Evolutionary conservation across 1,140 invertebrate species (phyloP), one percentile per base, ranked within the genome.

Genomic region (Ooceraea biroi): DNA sequence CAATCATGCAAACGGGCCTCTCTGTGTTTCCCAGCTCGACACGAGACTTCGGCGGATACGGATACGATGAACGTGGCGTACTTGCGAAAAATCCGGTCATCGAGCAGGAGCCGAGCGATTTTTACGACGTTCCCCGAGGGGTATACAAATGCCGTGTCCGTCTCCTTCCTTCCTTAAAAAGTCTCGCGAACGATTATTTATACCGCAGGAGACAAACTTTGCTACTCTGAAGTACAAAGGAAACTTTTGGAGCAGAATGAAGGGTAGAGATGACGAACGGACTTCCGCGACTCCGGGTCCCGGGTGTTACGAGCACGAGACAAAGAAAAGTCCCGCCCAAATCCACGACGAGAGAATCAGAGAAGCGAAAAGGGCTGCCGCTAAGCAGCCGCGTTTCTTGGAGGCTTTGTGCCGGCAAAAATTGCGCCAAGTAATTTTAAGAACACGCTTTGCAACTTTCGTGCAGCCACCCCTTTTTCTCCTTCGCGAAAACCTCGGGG

Each of bases 211-310:
- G 27, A 46, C 52, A 46, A 90, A 90, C 74, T 71, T 84, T 17
- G 83, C 78, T 4, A 82, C 89, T 25, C 27, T 82, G 48, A 77
- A 48, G 3, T 90, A 90, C 66, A 90, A 89, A 74, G 89, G 89
- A 41, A 90, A 90, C 63, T 90, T 90, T 65, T 90, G 89, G 89
- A 90, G 89, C 69, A 85, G 82, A 74, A 90, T 89, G 89, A 74
- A 88, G 10, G 89, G 89, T 44, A 90, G 87, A 48, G 82, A 77
- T 50, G 85, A 82, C 17, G 30, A 55, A 60, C 46, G 27, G 48
- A 48, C 30, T 10, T 61, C 41, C 22, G 63, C 57, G 36, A 84
- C 76, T n/a, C 89, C 87, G 8, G 68, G 85, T 22, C 89, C 89
- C 1, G 89, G 87, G 2, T 41, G 86, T 46, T 90, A 90, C 52